Base-by-base conservation (phyloP, 2,797 vertebrate species). In the Chromobotia macracanthus region DNA sequence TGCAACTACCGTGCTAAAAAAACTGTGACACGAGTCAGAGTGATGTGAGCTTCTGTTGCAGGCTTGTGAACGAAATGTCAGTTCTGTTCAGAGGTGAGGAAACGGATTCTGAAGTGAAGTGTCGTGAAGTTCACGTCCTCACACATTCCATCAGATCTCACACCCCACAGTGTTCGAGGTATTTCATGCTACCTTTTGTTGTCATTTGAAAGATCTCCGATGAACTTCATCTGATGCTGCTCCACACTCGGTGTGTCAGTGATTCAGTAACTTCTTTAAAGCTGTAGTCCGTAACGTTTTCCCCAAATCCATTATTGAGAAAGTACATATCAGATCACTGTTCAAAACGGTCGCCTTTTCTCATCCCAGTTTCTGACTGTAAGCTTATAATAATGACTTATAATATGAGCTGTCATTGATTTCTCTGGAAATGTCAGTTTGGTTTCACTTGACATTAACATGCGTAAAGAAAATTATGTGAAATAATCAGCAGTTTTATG, bases 21-120 rank as follows among this genome's bases (percentile, higher is more conserved):
- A 50, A 41, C n/a, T 35, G 46, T 51, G 25, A 56, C 53, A 19
- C 6, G 16, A 56, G 53, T 67, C 60, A 19, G 35, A 18, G n/a
- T 56, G 71, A 63, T 71, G 48, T 67, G 65, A 48, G 69, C 50
- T 51, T 23, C 64, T 65, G 64, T 80, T 3, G 38, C 28, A 31
- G 50, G 72, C 68, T 74, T 51, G 73, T 65, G 38, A 75, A 78
- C 38, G 51, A 46, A 63, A 35, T 71, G 18, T 60, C 31, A 66
- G 12, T 21, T 65, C 21, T 35, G 25, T 5, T 28, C 63, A 13
- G 70, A 77, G 71, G 75, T 48, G 53, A 35, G 51, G 50, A 71
- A 66, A 75, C 72, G 61, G 50, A 65, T 13, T 41, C 6, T 7
- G 7, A 48, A 35, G 53, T 10, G 41, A 44, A 46, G 51, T 68